Percentiles rank a stretch among this genome's conserved stretches.
phyloP scores from a whole-genome alignment of 2,888 invertebrate species.

The Steinernema hermaphroditum region DNA sequence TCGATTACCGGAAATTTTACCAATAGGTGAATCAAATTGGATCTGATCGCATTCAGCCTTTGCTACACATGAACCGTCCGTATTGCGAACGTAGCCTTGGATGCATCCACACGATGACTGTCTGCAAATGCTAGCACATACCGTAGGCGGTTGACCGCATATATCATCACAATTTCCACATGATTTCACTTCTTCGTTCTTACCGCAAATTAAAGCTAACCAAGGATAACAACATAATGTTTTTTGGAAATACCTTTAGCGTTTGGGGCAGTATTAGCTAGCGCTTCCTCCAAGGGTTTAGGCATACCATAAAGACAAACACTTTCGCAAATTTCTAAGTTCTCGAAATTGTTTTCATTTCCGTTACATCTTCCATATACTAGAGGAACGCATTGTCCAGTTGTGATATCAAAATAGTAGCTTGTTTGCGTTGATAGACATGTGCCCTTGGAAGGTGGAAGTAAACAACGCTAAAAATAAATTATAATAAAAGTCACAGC shows the following conservation, averaged over 20 bases:
- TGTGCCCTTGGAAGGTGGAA: constrained; percentile 20
- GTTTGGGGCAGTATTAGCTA: too few relatives aligned
- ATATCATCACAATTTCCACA: constrained; percentile 38
- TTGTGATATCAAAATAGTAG: constrained; percentile 32
- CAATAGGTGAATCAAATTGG: constrained; percentile 15
- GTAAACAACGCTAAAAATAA: constrained; percentile 34
- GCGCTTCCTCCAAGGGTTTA: too few relatives aligned
- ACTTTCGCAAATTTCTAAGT: constrained; percentile 16
- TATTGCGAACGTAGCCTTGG: constrained; percentile 20
- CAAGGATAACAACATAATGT: not conserved
- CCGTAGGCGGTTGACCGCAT: constrained; percentile 32
- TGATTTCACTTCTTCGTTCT: constrained; percentile 32
- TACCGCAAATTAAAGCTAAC: constrained; percentile 33
- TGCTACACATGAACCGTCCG: constrained; percentile 10
- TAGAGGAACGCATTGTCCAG: constrained; percentile 34
- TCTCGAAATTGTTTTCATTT: constrained; percentile 36
- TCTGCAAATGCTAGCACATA: not conserved
- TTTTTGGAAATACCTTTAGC: too few relatives aligned
- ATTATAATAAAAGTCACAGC: not conserved
- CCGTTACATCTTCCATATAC: constrained; percentile 36
- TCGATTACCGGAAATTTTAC: not conserved
- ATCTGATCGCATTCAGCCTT: not conserved
- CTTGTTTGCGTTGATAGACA: constrained; percentile 31
- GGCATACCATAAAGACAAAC: constrained; percentile 16
- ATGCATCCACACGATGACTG: constrained; percentile 34